phyloP scores from a whole-genome alignment of 2,888 invertebrate species.

The Agonum fuliginosum region DNA sequence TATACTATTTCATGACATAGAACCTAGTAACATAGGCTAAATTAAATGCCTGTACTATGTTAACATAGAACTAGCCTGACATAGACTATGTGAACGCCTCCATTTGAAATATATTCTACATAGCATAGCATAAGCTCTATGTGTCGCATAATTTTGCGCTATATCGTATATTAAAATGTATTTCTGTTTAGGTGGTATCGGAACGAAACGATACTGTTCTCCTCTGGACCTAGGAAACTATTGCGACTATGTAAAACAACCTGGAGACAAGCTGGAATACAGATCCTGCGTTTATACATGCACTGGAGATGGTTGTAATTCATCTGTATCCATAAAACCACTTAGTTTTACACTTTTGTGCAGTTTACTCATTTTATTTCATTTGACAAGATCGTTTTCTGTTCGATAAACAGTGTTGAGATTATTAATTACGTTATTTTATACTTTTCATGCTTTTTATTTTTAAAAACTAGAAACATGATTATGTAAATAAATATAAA shows the following conservation, averaged over 20 bases:
- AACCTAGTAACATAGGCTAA: too few species aligned
- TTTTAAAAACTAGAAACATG: neutral
- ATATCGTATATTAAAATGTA: slow-evolving; percentile 17
- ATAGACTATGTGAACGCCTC: too few species aligned
- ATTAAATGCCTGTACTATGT: too few species aligned
- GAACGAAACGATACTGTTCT: slow-evolving; percentile 91
- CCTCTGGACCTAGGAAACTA: slow-evolving; percentile 91
- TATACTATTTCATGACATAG: too few species aligned
- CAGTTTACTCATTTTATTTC: neutral
- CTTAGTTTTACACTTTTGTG: slow-evolving; percentile 21
- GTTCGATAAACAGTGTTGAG: neutral
- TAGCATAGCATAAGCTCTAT: neutral
- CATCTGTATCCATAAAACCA: slow-evolving; percentile 64
- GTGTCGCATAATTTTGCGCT: too few species aligned
- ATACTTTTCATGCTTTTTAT: neutral
- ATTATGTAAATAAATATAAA: neutral
- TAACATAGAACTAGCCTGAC: too few species aligned
- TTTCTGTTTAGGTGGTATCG: slow-evolving; percentile 84
- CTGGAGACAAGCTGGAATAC: slow-evolving; percentile 89
- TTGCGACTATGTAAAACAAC: slow-evolving; percentile 90
- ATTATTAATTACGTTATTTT: neutral
- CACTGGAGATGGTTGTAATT: slow-evolving; percentile 87
- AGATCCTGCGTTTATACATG: slow-evolving; percentile 93
- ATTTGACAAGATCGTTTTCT: slow-evolving; percentile 20
- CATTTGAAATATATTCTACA: too few species aligned